Evolutionary conservation across 2,888 invertebrate species (phyloP).

Genomic region (Heterodera filipjevi): DNA sequence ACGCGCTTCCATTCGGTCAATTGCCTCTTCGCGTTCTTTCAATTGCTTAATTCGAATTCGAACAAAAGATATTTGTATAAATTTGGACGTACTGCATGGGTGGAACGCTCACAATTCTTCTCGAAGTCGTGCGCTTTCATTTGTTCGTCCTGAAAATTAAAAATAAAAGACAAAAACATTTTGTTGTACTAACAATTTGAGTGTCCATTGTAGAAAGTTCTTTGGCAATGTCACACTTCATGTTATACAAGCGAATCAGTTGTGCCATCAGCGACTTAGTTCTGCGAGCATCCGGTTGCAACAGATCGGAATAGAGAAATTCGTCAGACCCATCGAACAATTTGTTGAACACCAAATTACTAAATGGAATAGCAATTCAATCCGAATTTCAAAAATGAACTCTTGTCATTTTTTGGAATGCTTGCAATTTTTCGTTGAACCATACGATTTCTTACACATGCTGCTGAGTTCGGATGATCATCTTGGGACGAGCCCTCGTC

Average conservation of each 20-base stretch:
- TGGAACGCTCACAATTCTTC: conserved; percentile 18
- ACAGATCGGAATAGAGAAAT: conserved; percentile 31
- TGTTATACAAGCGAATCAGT: conserved; percentile 30
- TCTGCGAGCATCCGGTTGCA: conserved; percentile 27
- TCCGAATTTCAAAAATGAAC: too few relatives aligned
- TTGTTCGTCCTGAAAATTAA: conserved; percentile 17
- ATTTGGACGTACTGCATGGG: conserved; percentile 17
- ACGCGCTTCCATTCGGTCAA: background rate
- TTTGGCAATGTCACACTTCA: conserved; percentile 30
- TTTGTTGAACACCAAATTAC: conserved; percentile 31
- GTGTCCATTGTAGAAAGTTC: background rate
- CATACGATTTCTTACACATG: conserved; percentile 17
- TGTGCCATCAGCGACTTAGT: conserved; percentile 21
- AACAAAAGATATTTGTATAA: background rate
- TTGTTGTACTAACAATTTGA: conserved; percentile 9
- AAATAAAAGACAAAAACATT: background rate
- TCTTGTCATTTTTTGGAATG: too few relatives aligned
- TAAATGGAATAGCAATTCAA: background rate
- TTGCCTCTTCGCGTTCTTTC: background rate
- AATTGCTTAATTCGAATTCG: background rate
- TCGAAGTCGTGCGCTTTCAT: conserved; percentile 15
- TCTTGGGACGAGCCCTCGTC: conserved; percentile 24
- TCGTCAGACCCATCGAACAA: conserved; percentile 28
- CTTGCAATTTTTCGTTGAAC: too few relatives aligned
- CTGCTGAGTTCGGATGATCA: conserved; percentile 25